phyloP scores from a whole-genome alignment of 2,113 vertebrate genomes.

The Arenaria interpres region DNA sequence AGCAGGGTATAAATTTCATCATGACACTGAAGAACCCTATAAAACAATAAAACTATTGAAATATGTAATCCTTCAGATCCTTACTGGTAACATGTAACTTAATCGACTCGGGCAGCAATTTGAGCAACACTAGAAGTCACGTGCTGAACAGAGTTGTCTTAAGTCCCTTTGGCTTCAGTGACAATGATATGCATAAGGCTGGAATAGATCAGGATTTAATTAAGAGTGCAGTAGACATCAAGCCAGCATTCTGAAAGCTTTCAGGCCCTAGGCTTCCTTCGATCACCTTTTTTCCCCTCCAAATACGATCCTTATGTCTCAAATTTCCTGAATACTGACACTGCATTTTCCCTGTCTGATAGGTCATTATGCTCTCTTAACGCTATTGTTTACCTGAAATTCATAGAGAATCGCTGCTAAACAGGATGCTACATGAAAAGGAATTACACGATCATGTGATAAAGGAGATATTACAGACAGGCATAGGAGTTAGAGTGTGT shows the following conservation, averaged over 20 bases:
- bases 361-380: background rate
- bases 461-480: background rate
- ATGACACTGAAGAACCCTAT: background rate
- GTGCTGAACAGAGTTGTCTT: background rate
- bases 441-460: rapidly evolving
- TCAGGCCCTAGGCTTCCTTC: background rate
- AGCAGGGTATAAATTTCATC: background rate
- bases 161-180: background rate
- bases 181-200: background rate
- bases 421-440: background rate
- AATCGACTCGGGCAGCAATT: background rate
- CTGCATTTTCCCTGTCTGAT: background rate
- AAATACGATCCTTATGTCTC: background rate
- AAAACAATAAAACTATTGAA: background rate
- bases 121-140: background rate
- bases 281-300: background rate
- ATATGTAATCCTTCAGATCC: background rate
- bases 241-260: background rate
- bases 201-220: conserved; percentile 20
- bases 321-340: background rate
- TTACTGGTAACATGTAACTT: background rate
- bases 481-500: background rate
- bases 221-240: background rate
- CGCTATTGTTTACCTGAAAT: background rate
- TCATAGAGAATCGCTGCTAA: background rate